Percentiles rank a stretch among this genome's conserved stretches.
Evolutionary conservation across 2,113 vertebrate species (phyloP).

Genomic region (Callopanchax toddi): DNA sequence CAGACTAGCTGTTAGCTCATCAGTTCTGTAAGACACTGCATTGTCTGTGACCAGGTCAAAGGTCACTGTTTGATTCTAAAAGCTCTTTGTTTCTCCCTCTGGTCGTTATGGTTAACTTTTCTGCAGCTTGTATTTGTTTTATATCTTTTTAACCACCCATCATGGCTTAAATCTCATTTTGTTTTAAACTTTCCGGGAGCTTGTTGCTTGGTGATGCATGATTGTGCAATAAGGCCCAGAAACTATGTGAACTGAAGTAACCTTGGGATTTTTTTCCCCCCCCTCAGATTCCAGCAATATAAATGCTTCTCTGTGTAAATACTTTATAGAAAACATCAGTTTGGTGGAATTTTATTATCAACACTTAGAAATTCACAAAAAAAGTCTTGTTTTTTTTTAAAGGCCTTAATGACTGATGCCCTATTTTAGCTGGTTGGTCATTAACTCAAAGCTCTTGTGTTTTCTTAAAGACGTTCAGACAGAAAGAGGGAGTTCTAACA

Average conservation of each 20-base stretch:
- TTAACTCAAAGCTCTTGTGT: no score
- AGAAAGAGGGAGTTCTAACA: no score
- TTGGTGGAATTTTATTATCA: conserved; percentile 21
- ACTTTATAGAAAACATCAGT: conserved; percentile 32
- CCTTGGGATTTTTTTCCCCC: conserved; percentile 24
- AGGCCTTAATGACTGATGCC: no score
- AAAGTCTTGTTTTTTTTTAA: not conserved
- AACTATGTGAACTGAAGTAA: conserved; percentile 37
- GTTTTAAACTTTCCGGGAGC: not conserved
- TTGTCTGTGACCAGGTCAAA: not conserved
- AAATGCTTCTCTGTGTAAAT: conserved; percentile 15
- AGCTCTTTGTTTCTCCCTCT: not conserved
- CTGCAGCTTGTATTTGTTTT: no score
- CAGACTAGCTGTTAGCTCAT: no score
- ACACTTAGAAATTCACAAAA: conserved; percentile 7
- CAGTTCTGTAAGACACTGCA: no score
- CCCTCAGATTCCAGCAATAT: not conserved
- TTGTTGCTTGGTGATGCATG: conserved; percentile 11
- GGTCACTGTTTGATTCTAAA: not conserved
- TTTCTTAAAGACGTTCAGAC: no score
- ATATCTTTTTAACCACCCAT: no score
- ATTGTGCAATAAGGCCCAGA: not conserved
- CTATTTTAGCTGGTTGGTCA: no score
- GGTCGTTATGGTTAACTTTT: not conserved
- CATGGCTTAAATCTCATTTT: no score